phyloP scores from a whole-genome alignment of 2,888 invertebrate genomes.

The Dysmachus trigonus region DNA sequence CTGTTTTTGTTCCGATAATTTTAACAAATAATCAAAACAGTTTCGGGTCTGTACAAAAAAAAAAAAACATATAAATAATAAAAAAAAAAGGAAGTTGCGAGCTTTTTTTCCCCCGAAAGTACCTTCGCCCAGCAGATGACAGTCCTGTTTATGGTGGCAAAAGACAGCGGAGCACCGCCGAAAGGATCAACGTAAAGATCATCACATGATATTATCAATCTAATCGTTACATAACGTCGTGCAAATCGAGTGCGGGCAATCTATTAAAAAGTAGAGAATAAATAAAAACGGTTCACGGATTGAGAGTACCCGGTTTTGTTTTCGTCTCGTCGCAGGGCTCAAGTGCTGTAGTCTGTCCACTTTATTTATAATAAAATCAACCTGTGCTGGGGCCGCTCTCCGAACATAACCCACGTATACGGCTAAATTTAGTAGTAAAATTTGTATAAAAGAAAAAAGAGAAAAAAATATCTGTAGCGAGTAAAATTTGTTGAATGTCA shows the following conservation, averaged over 20 bases:
- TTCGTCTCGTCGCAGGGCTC: background rate
- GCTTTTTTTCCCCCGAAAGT: background rate
- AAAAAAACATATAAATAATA: background rate
- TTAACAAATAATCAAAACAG: background rate
- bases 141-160: conserved; percentile 36
- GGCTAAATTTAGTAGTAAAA: conserved; percentile 46
- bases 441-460: conserved; percentile 17
- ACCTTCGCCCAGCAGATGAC: background rate
- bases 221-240: conserved; percentile 40
- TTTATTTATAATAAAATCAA: no score
- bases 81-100: background rate
- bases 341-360: background rate
- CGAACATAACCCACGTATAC: conserved; percentile 39
- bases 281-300: background rate
- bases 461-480: conserved; percentile 21
- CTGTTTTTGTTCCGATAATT: background rate
- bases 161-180: background rate
- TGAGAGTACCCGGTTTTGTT: conserved; percentile 1
- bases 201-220: conserved; percentile 41
- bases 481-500: conserved; percentile 27
- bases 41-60: background rate
- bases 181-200: background rate
- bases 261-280: background rate
- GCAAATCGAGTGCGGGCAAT: conserved; percentile 34
- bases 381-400: background rate